Conservation (phyloP, 2,888 invertebrate genomes). For the Dusona sp. region DNA sequence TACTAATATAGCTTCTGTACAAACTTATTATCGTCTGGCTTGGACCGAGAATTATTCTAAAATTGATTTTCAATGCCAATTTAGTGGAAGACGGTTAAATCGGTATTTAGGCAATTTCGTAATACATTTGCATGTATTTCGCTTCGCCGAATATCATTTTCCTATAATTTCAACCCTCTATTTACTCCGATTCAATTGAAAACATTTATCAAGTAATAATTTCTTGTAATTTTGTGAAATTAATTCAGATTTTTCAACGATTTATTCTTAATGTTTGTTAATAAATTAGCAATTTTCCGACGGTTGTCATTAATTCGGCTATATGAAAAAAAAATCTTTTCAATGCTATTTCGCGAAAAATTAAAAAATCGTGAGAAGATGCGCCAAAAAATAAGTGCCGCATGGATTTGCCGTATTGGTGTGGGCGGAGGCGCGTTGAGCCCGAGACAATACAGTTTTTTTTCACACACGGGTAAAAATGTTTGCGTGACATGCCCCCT, state of each 20-base stretch:
- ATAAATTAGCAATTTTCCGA: background rate
- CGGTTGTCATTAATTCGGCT: background rate
- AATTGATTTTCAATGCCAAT: background rate
- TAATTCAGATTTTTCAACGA: background rate
- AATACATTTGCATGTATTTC: background rate
- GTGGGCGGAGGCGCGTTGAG: conserved; percentile 27
- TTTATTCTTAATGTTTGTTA: background rate
- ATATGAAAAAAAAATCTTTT: background rate
- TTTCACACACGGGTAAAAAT: conserved; percentile 77
- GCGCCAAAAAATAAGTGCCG: background rate
- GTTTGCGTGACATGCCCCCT: conserved; percentile 78
- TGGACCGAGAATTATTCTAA: background rate
- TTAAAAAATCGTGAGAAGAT: background rate
- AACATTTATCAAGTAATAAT: background rate
- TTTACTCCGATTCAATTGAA: background rate
- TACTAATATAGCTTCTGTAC: background rate
- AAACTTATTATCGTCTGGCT: background rate
- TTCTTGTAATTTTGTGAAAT: background rate
- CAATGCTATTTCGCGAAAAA: background rate
- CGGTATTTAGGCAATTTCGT: background rate
- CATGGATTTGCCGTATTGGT: background rate
- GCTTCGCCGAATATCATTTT: background rate
- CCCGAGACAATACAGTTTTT: conserved; percentile 76
- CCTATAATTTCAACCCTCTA: background rate
- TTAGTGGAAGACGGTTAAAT: background rate